Percentiles rank a stretch among this genome's conserved stretches.
Conservation (phyloP, 1,140 invertebrate genomes). For the Ericerus pela region DNA sequence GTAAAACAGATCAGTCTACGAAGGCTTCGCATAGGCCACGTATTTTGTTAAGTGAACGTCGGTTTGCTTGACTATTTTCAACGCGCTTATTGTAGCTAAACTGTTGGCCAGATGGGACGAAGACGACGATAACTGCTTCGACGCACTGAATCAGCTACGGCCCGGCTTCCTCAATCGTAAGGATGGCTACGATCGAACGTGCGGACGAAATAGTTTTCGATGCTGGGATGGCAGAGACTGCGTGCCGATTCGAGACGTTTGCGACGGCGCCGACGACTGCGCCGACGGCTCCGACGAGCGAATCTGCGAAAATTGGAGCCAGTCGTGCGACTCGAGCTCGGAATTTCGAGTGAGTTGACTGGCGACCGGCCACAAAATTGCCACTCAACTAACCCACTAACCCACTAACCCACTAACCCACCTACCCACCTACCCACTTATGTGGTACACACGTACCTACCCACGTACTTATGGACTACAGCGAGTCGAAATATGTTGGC, state of each 20-base stretch:
- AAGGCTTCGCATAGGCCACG: too few species aligned
- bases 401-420: too few species aligned
- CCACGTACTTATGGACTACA: too few species aligned
- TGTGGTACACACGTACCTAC: too few species aligned
- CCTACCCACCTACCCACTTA: too few species aligned
- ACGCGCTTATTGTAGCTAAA: too few species aligned
- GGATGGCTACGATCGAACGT: conserved; percentile 4
- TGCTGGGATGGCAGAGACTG: conserved; percentile 21
- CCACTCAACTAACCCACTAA: too few species aligned
- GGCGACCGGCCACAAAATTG: too few species aligned
- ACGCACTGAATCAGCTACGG: conserved; percentile 10
- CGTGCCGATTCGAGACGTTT: conserved; percentile 18
- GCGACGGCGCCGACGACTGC: conserved; percentile 22
- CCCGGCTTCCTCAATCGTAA: conserved; percentile 2
- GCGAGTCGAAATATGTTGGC: too few species aligned
- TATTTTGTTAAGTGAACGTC: too few species aligned
- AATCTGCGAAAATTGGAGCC: conserved; percentile 19
- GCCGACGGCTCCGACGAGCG: conserved; percentile 24
- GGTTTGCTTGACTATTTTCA: too few species aligned
- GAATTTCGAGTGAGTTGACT: conserved; percentile 23
- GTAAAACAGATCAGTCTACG: too few species aligned
- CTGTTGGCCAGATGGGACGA: conserved; percentile 24
- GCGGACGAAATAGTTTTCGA: conserved; percentile 16
- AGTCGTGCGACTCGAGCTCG: conserved; percentile 20
- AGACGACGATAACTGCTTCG: conserved; percentile 20